phyloP scores from a whole-genome alignment of 2,888 invertebrate species.

The Heliconius ismenius region DNA sequence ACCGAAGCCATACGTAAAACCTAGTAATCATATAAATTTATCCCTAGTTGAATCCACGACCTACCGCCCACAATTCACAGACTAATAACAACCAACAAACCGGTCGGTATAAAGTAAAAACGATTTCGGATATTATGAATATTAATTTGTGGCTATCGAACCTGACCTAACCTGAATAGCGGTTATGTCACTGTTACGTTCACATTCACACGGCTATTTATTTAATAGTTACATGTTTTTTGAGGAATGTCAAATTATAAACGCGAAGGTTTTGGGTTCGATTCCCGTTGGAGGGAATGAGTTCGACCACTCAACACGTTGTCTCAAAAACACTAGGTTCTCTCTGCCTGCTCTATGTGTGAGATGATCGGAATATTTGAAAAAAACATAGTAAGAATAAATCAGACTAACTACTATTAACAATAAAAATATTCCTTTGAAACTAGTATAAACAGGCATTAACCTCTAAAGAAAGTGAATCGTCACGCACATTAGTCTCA shows the following conservation, averaged over 20 bases:
- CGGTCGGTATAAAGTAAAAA: background rate
- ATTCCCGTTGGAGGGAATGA: no score
- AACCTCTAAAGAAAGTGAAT: conserved; percentile 22
- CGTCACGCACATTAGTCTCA: conserved; percentile 5
- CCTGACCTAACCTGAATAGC: conserved; percentile 26
- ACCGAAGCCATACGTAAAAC: no score
- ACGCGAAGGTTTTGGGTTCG: no score
- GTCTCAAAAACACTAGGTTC: no score
- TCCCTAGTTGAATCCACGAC: background rate
- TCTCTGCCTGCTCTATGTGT: no score
- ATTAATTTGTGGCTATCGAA: conserved; percentile 11
- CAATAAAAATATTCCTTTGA: background rate
- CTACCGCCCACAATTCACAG: background rate
- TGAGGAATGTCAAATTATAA: no score
- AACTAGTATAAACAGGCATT: background rate
- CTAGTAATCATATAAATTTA: background rate
- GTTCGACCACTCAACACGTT: no score
- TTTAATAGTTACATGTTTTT: background rate
- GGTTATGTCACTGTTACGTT: conserved; percentile 17
- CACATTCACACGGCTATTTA: conserved; percentile 19
- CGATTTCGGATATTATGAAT: conserved; percentile 14
- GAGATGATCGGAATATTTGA: no score
- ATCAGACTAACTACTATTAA: background rate
- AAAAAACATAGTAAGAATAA: no score
- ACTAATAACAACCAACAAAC: background rate